These are phyloP conservation scores for Stigmatopora nigra DNA, from an alignment of 2,113 vertebrate genomes.

Conservation along the genomic window DNA sequence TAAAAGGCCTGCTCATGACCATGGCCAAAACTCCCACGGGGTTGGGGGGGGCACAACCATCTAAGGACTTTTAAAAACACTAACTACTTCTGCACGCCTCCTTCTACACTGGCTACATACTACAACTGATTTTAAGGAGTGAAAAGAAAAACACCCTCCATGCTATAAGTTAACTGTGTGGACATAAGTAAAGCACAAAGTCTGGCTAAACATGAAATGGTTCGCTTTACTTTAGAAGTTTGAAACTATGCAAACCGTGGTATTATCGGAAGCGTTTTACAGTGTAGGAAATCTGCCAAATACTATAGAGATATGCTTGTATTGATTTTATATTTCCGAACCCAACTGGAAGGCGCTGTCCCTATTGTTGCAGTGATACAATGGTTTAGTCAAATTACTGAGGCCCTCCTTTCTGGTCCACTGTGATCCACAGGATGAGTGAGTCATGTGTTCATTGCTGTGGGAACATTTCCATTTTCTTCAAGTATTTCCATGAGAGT, in stretches of 20 bases:
- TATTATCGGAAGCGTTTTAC: not conserved
- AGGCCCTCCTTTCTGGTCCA: constrained; percentile 36
- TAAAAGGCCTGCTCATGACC: constrained; percentile 39
- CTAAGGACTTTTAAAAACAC: constrained; percentile 51
- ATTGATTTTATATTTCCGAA: constrained; percentile 4
- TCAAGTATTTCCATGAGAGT: constrained; percentile 57
- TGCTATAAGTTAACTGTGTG: not conserved
- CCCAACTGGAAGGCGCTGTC: constrained; percentile 4
- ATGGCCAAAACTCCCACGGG: constrained; percentile 41
- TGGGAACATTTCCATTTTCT: constrained; percentile 70
- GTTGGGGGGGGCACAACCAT: constrained; percentile 42
- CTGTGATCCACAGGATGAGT: constrained; percentile 62
- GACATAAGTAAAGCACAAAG: constrained; percentile 21
- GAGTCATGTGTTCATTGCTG: constrained; percentile 65
- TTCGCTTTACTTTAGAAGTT: constrained; percentile 46
- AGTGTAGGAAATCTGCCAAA: not conserved
- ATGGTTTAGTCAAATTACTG: constrained; percentile 58
- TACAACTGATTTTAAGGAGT: constrained; percentile 30
- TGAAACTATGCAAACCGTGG: constrained; percentile 14
- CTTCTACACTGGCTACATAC: constrained; percentile 25
- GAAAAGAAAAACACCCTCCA: constrained; percentile 11
- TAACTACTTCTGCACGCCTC: constrained; percentile 42
- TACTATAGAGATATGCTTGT: not conserved
- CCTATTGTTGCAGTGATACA: constrained; percentile 32
- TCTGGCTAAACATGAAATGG: constrained; percentile 50